A percentile compares a stretch with the other conserved stretches of the same genome.
Conservation (phyloP, 2,888 invertebrate genomes). For the Drosophila subquinaria region DNA sequence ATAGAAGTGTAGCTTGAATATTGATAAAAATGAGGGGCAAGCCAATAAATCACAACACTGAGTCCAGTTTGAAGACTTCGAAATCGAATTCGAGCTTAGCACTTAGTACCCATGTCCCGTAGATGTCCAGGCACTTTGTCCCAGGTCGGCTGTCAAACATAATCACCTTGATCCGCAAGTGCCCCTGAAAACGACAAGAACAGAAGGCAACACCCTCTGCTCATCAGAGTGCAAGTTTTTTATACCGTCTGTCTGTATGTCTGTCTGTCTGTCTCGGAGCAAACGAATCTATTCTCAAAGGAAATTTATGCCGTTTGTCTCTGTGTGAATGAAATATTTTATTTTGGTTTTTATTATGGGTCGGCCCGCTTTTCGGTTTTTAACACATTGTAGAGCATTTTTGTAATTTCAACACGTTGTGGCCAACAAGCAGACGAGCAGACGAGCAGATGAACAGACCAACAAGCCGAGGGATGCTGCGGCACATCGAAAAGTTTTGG, state of each 20-base stretch:
- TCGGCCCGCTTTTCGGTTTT: slow-evolving; percentile 57
- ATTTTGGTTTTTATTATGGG: slow-evolving; percentile 63
- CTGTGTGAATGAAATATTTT: slow-evolving; percentile 78
- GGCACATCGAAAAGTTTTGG: slow-evolving; percentile 59
- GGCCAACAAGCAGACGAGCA: background rate
- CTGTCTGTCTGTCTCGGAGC: slow-evolving; percentile 51
- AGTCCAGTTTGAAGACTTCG: slow-evolving; percentile 47
- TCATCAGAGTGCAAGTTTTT: slow-evolving; percentile 44
- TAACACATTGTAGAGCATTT: slow-evolving; percentile 70
- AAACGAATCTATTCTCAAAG: slow-evolving; percentile 76
- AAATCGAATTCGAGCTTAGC: slow-evolving; percentile 30
- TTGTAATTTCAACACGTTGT: slow-evolving; percentile 82
- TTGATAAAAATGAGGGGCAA: slow-evolving; percentile 4
- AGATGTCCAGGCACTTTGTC: slow-evolving; percentile 59
- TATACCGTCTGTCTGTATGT: slow-evolving; percentile 39
- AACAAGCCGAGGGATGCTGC: slow-evolving; percentile 44
- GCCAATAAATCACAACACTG: slow-evolving; percentile 62
- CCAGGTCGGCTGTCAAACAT: slow-evolving; percentile 79
- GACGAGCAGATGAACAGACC: background rate
- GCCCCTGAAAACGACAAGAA: slow-evolving; percentile 22
- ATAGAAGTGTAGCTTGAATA: too few species aligned
- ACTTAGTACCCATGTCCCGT: slow-evolving; percentile 75
- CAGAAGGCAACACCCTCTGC: slow-evolving; percentile 45
- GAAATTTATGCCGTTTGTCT: slow-evolving; percentile 78
- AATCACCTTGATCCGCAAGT: slow-evolving; percentile 73